A percentile compares a stretch with the other conserved stretches of the same genome.
Evolutionary conservation across 1,140 invertebrate species (phyloP).

Genomic region (Scaptomyza graminum): DNA sequence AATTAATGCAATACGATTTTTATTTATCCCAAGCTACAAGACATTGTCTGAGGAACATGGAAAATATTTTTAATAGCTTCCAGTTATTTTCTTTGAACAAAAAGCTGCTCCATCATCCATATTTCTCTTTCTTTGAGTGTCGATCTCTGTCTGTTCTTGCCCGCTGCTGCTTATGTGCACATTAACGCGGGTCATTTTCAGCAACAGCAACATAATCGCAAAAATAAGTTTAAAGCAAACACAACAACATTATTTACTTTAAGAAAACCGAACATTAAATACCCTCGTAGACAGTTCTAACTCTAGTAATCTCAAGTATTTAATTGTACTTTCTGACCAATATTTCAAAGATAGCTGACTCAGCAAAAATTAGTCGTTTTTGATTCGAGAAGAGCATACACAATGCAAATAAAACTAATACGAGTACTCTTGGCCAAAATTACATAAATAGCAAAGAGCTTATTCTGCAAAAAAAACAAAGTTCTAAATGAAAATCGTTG

Average conservation of each 20-base stretch:
- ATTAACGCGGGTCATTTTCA: conserved; percentile 77
- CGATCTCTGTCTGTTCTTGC: conserved; percentile 5
- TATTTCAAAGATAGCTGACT: no score
- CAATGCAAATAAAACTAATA: no score
- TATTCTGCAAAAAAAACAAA: conserved; percentile 51
- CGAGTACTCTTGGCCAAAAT: background rate
- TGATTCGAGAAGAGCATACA: background rate
- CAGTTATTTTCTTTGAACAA: conserved; percentile 18
- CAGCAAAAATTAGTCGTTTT: background rate
- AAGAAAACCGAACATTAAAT: background rate
- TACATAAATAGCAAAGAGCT: conserved; percentile 2
- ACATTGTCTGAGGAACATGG: conserved; percentile 32
- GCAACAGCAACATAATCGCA: conserved; percentile 53
- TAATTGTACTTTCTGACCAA: no score
- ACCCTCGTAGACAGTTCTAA: background rate
- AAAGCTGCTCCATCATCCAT: background rate
- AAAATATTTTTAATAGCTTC: conserved; percentile 61
- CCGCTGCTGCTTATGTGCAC: conserved; percentile 44
- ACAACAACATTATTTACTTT: background rate
- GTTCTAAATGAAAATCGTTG: conserved; percentile 1
- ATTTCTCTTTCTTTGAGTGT: conserved; percentile 8
- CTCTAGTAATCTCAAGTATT: no score
- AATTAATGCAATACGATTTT: conserved; percentile 67
- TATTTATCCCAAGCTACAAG: conserved; percentile 53
- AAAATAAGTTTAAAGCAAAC: conserved; percentile 59